These are phyloP conservation scores for Augochlorella aurata DNA, from an alignment of 2,888 invertebrate genomes.

Conservation along the genomic window DNA sequence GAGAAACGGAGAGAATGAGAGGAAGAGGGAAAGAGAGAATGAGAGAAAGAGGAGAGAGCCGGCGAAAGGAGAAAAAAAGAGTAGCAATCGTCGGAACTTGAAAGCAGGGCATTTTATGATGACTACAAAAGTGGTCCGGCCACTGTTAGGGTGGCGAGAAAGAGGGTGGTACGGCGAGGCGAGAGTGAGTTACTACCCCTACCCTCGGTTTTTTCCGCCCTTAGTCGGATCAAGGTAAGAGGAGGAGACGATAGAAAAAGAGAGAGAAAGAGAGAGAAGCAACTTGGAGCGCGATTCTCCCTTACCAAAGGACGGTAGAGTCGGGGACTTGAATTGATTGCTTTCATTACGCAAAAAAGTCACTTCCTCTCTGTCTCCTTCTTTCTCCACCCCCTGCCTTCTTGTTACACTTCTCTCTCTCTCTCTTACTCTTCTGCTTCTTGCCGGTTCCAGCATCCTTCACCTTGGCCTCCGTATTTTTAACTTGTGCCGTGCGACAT, in stretches of 20 bases:
- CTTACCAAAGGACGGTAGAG: constrained; percentile 59
- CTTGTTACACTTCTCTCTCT: not conserved
- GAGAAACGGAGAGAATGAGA: not conserved
- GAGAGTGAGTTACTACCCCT: constrained; percentile 63
- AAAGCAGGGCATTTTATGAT: constrained; percentile 76
- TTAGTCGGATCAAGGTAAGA: constrained; percentile 54
- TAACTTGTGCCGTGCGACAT: constrained; percentile 76
- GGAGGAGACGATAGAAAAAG: constrained; percentile 48
- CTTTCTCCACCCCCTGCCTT: constrained; percentile 26
- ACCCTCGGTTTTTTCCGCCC: constrained; percentile 58
- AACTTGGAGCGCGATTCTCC: constrained; percentile 55
- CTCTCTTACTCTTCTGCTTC: not conserved
- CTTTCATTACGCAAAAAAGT: constrained; percentile 80
- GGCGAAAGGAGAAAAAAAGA: constrained; percentile 47
- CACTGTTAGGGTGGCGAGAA: constrained; percentile 69
- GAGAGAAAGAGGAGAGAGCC: not conserved
- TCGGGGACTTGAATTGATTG: constrained; percentile 81
- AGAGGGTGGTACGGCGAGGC: constrained; percentile 61
- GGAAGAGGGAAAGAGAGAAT: not conserved
- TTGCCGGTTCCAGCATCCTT: constrained; percentile 49
- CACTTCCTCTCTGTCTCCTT: constrained; percentile 65
- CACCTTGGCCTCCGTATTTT: constrained; percentile 75
- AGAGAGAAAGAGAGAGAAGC: constrained; percentile 43
- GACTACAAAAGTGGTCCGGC: constrained; percentile 74
- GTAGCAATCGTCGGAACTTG: constrained; percentile 72